Conservation (phyloP, 2,888 invertebrate genomes). For the Mythimna loreyi region DNA sequence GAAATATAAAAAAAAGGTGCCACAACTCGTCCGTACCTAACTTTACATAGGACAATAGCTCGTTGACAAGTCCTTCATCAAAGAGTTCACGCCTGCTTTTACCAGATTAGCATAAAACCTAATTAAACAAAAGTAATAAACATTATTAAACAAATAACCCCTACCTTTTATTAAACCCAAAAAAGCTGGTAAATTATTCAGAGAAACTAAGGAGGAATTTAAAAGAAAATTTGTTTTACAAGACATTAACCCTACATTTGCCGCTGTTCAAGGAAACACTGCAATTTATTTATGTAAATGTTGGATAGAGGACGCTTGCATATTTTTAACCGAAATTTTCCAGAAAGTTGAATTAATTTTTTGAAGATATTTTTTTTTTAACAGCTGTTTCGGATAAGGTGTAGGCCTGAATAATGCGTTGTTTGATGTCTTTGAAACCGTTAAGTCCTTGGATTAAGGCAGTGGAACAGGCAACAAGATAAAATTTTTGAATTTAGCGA, state of each 20-base stretch:
- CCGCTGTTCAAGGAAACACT: conserved; percentile 60
- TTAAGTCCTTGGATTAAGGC: conserved; percentile 27
- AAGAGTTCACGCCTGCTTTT: conserved; percentile 25
- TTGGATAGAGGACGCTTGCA: conserved; percentile 48
- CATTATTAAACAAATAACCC: conserved; percentile 53
- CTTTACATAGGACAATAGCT: conserved; percentile 10
- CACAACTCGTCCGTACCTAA: background rate
- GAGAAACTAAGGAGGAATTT: conserved; percentile 61
- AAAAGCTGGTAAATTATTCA: conserved; percentile 54
- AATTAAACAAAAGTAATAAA: conserved; percentile 55
- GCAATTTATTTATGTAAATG: conserved; percentile 76
- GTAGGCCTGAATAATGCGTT: conserved; percentile 48
- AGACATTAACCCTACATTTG: conserved; percentile 75
- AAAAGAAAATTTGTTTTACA: conserved; percentile 65
- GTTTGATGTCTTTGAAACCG: conserved; percentile 25
- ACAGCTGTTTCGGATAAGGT: conserved; percentile 38
- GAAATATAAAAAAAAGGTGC: background rate
- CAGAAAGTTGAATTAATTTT: conserved; percentile 59
- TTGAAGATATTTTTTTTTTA: conserved; percentile 37
- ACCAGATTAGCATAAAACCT: conserved; percentile 48
- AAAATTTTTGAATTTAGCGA: background rate
- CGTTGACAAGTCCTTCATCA: conserved; percentile 17
- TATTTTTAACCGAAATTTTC: conserved; percentile 69
- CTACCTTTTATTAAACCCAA: conserved; percentile 41
- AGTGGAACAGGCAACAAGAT: background rate